Percentiles rank a stretch among this genome's conserved stretches.
Conservation (phyloP, 1,140 invertebrate species). For the Tenebrio molitor region DNA sequence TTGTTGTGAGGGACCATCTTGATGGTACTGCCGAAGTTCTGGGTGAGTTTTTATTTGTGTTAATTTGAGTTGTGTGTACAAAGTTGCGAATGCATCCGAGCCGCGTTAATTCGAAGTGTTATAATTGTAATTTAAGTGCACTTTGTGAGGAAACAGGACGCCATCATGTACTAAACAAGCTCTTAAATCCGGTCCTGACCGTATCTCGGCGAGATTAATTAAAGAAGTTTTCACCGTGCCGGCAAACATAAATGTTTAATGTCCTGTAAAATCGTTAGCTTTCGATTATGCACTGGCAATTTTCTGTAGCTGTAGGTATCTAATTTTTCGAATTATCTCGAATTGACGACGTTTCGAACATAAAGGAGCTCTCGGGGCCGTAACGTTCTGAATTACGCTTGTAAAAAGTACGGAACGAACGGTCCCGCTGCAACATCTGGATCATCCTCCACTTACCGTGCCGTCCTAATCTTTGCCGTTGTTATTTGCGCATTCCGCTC, state of each 20-base stretch:
- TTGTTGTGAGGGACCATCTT: too few relatives aligned
- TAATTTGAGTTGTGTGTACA: neutral
- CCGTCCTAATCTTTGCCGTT: neutral
- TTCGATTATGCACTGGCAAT: slow-evolving; percentile 36
- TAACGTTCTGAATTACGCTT: slow-evolving; percentile 15
- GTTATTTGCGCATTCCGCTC: too few relatives aligned
- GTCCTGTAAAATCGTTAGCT: slow-evolving; percentile 38
- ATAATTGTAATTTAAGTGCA: slow-evolving; percentile 34
- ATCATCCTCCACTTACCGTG: slow-evolving; percentile 16
- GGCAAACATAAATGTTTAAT: slow-evolving; percentile 38
- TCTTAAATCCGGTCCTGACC: slow-evolving; percentile 39
- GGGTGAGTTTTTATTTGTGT: neutral
- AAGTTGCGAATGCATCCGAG: slow-evolving; percentile 28
- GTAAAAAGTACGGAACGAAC: slow-evolving; percentile 25
- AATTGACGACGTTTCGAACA: slow-evolving; percentile 32
- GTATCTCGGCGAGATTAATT: slow-evolving; percentile 36
- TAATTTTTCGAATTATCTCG: slow-evolving; percentile 36
- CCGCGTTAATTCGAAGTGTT: slow-evolving; percentile 7
- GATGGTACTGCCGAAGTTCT: too few relatives aligned
- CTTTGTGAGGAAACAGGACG: slow-evolving; percentile 24
- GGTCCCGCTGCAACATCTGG: slow-evolving; percentile 27
- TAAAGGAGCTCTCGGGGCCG: slow-evolving; percentile 13
- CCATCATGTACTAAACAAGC: slow-evolving; percentile 30
- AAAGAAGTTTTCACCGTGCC: slow-evolving; percentile 37
- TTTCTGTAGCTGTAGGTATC: slow-evolving; percentile 37